A percentile compares a stretch with the other conserved stretches of the same genome.
Conservation (phyloP, 2,888 invertebrate species). For the Salpingus planirostris region DNA sequence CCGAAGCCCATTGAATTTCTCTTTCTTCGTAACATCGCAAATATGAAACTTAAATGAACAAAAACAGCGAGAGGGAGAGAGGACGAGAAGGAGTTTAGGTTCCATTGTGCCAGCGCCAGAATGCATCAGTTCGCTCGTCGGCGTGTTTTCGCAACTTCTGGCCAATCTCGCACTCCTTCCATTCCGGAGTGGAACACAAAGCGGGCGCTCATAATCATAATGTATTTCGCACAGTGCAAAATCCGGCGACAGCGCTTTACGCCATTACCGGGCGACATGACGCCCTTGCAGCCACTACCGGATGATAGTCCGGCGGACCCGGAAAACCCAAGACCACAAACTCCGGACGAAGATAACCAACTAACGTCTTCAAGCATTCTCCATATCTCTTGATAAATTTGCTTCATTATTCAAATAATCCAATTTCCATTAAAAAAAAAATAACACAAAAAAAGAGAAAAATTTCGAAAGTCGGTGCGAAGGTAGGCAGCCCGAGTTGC, state of each 20-base stretch:
- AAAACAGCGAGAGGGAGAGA: conserved; percentile 16
- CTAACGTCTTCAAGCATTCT: too few relatives aligned
- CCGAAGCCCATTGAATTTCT: conserved; percentile 21
- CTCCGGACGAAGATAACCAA: too few relatives aligned
- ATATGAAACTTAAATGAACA: conserved; percentile 26
- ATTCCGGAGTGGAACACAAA: too few relatives aligned
- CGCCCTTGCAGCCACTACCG: conserved; percentile 29
- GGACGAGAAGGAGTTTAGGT: conserved; percentile 6
- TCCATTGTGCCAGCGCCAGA: conserved; percentile 19
- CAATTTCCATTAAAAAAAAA: too few relatives aligned
- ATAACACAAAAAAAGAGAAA: too few relatives aligned
- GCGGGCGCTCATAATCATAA: conserved; percentile 26
- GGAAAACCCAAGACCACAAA: too few relatives aligned
- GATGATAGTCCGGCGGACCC: conserved; percentile 30
- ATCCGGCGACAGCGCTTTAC: conserved; percentile 22
- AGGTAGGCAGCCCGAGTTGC: too few relatives aligned
- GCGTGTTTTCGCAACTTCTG: conserved; percentile 15
- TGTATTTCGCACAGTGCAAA: conserved; percentile 28
- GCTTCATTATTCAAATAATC: too few relatives aligned
- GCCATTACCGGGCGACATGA: too few relatives aligned
- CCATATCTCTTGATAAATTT: too few relatives aligned
- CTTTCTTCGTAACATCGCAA: conserved; percentile 19
- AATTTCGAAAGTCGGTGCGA: too few relatives aligned
- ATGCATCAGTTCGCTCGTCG: conserved; percentile 18
- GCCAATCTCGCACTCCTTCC: conserved; percentile 19